These are phyloP conservation scores for Lophochroa leadbeateri DNA, from an alignment of 2,113 vertebrate species.

Conservation along the genomic window DNA sequence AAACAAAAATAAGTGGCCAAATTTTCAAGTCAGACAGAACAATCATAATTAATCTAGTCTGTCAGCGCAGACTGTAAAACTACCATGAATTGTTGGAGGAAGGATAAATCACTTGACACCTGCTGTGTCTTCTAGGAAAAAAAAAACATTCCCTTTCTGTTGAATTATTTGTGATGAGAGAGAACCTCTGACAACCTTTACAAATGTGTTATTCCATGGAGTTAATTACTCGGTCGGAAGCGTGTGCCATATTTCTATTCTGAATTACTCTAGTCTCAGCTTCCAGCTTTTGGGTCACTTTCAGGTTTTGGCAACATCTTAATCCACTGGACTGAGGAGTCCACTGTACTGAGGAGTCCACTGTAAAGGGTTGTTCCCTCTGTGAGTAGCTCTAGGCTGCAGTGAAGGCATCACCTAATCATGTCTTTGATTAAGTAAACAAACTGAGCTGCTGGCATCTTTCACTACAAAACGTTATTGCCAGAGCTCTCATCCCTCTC, in stretches of 20 bases:
- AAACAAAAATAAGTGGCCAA: background rate
- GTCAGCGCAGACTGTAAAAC: background rate
- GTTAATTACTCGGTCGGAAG: background rate
- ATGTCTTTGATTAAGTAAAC: background rate
- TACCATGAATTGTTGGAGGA: background rate
- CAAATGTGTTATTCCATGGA: background rate
- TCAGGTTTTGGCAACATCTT: background rate
- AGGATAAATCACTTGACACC: background rate
- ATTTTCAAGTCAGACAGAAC: background rate
- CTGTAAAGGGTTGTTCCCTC: background rate
- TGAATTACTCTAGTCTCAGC: background rate
- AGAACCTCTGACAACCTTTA: background rate
- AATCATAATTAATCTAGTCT: background rate
- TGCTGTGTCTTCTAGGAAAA: background rate
- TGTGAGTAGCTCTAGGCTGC: background rate
- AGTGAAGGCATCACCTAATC: background rate
- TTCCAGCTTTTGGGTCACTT: background rate
- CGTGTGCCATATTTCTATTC: background rate
- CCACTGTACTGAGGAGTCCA: accelerated
- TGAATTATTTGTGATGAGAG: background rate
- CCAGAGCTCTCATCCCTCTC: background rate
- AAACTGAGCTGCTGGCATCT: background rate
- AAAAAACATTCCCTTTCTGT: background rate
- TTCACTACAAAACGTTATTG: background rate
- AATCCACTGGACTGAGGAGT: background rate